These are phyloP conservation scores for Strix aluco DNA, from an alignment of 2,113 vertebrate genomes.

Conservation along the genomic window DNA sequence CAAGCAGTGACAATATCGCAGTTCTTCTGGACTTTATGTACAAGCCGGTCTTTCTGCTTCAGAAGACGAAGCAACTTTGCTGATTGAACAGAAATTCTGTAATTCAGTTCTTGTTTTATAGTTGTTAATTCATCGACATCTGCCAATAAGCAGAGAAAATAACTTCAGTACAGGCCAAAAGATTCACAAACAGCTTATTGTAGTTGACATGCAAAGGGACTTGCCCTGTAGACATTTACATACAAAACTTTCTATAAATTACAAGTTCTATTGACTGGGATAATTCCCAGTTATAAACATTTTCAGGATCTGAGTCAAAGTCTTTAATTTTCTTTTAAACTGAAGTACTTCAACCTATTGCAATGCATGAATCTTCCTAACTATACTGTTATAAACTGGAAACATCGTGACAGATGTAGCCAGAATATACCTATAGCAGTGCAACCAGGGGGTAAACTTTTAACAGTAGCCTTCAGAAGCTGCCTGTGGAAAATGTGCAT, in stretches of 20 bases:
- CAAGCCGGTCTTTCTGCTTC: conserved; percentile 88
- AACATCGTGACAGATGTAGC: neutral
- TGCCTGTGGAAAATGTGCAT: neutral
- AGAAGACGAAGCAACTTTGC: conserved; percentile 91
- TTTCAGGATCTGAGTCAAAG: neutral
- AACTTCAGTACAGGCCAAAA: neutral
- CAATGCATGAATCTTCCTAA: neutral
- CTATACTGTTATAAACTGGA: neutral
- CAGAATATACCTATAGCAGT: neutral
- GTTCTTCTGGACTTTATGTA: conserved; percentile 89
- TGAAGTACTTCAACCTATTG: neutral
- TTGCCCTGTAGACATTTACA: neutral
- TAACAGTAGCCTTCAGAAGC: neutral
- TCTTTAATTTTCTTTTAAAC: neutral
- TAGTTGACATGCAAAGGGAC: neutral
- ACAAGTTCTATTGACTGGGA: neutral
- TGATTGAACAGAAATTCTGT: conserved; percentile 86
- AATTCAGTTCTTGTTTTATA: conserved; percentile 86
- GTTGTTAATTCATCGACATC: conserved; percentile 81
- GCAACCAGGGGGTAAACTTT: neutral
- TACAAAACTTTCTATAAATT: neutral
- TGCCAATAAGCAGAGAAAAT: conserved; percentile 65
- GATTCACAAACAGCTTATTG: neutral
- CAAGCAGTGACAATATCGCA: conserved; percentile 93
- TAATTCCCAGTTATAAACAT: neutral